Base-by-base conservation (phyloP, 1,140 invertebrate genomes). In the Thalassaphorura encarpata region DNA sequence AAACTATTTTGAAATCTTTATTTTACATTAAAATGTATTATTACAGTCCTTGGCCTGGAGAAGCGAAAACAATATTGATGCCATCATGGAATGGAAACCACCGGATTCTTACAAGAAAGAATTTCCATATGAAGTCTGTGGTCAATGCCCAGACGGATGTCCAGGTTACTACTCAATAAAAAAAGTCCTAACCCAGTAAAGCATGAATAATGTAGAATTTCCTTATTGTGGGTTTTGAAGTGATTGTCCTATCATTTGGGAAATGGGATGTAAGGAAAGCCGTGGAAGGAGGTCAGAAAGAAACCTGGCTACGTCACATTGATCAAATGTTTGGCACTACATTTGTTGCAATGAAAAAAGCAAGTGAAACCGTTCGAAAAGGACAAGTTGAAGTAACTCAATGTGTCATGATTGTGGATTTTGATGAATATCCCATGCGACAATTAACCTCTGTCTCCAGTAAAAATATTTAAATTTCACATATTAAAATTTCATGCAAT, bases 231-330 rank as follows among this genome's bases (percentile, higher is more conserved):
- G n/a, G n/a, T n/a, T n/a, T n/a, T n/a, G n/a, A 26, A 47, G 45
- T 52, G 4, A 24, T 52, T n/a, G 3, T 61, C 24, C 6, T 56
- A 27, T 47, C 58, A 26, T 61, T 52, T 43, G 58, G 58, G n/a
- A 50, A 23, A 27, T 61, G 54, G 54, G 45, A 61, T 24, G 23
- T 53, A 0, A 21, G 54, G 33, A 48, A 40, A 28, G 5, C 48
- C 11, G 21, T 52, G 26, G 49, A 56, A 23, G 8, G 4, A 8
- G 53, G 48, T 3, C 8, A 52, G 5, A 46, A 50, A 46, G 53
- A 56, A 5, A 16, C 33, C 28, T 56, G 49, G 24, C 27, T 48
- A 31, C 36, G 45, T 19, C 57, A 54, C 28, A 50, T 52, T 43
- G 51, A 61, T 18, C 18, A 45, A 26, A 24, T 61, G 2, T 50